Percentiles rank a stretch among this genome's conserved stretches.
phyloP scores from a whole-genome alignment of 2,888 invertebrate genomes.

The Eristalis arbustorum region DNA sequence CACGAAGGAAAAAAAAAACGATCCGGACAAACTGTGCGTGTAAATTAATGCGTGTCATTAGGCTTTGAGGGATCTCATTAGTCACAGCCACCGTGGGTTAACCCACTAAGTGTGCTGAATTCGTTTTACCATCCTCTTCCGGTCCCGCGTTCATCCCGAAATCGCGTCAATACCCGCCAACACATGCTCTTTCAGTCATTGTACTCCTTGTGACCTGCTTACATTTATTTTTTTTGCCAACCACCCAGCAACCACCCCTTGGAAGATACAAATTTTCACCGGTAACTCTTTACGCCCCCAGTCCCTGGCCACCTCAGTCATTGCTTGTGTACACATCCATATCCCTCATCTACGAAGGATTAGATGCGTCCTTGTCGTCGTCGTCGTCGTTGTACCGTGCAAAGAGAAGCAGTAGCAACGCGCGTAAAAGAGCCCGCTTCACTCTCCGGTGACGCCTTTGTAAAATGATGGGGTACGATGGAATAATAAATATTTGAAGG shows the following conservation, averaged over 20 bases:
- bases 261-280: slow-evolving; percentile 44
- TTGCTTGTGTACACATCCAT: slow-evolving; percentile 1
- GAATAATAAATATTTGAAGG: slow-evolving; percentile 70
- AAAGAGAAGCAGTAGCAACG: not conserved
- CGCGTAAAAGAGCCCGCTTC: slow-evolving; percentile 30
- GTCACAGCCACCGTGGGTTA: slow-evolving; percentile 63
- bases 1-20: not conserved
- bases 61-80: slow-evolving; percentile 69
- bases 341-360: slow-evolving; percentile 40
- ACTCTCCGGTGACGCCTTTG: slow-evolving; percentile 18
- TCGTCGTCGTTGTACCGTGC: not conserved
- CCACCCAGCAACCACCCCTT: not conserved
- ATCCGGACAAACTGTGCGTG: slow-evolving; percentile 50
- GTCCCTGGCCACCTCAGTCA: not conserved
- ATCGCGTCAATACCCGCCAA: slow-evolving; percentile 13
- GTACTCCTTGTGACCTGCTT: slow-evolving; percentile 53
- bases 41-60: slow-evolving; percentile 69
- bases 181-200: not conserved
- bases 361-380: slow-evolving; percentile 37
- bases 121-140: slow-evolving; percentile 6
- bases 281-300: not conserved
- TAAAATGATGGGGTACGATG: slow-evolving; percentile 61
- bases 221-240: not conserved
- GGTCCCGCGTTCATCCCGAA: not conserved
- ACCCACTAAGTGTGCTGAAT: slow-evolving; percentile 58